These are phyloP conservation scores for Origma solitaria DNA, from an alignment of 2,113 vertebrate species.

Conservation along the genomic window DNA sequence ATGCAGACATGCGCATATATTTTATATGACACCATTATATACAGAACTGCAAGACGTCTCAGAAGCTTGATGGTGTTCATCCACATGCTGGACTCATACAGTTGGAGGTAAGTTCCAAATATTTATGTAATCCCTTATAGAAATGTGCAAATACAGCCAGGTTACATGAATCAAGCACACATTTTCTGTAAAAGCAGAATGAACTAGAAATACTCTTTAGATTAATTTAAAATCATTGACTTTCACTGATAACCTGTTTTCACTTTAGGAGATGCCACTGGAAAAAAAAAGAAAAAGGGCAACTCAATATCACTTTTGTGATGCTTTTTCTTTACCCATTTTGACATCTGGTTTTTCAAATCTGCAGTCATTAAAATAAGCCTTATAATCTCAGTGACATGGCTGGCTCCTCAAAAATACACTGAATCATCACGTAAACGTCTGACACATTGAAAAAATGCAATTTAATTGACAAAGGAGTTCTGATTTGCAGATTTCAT, in stretches of 20 bases:
- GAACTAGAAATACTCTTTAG: constrained; percentile 45
- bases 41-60: background rate
- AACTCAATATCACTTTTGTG: background rate
- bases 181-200: constrained; percentile 10
- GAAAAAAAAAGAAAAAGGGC: background rate
- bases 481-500: background rate
- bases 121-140: background rate
- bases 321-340: background rate
- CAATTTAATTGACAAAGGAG: background rate
- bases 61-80: background rate
- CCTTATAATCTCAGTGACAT: background rate
- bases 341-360: background rate
- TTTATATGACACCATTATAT: background rate
- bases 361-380: constrained; percentile 14
- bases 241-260: constrained; percentile 52
- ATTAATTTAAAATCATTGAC: constrained; percentile 26
- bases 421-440: background rate
- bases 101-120: background rate
- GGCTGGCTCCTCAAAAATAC: background rate
- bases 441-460: background rate
- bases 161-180: background rate
- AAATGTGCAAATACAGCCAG: background rate
- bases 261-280: constrained; percentile 27
- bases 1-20: background rate
- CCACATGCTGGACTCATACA: background rate